Conservation (phyloP, 2,113 vertebrate species). For the Sebastes fasciatus region DNA sequence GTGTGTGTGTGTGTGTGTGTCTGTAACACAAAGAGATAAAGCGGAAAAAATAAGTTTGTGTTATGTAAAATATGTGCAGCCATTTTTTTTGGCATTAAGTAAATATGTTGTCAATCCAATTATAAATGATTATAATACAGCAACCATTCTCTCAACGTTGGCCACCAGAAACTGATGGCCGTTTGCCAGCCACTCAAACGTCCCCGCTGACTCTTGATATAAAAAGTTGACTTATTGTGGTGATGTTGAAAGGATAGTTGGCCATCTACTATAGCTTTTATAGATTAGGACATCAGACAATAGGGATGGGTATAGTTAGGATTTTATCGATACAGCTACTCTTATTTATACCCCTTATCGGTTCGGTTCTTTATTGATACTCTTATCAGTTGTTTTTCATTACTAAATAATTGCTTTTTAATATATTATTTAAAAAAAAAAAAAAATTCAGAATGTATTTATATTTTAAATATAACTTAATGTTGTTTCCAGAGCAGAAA, state of each 20-base stretch:
- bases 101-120: background rate
- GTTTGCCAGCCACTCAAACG: background rate
- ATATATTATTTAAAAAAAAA: too few species aligned
- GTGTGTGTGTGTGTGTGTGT: background rate
- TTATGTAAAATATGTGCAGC: background rate
- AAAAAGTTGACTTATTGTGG: background rate
- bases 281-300: background rate
- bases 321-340: too few species aligned
- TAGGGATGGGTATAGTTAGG: background rate
- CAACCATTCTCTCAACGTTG: background rate
- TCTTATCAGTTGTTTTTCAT: too few species aligned
- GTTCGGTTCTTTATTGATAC: too few species aligned
- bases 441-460: too few species aligned
- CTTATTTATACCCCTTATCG: too few species aligned
- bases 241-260: conserved; percentile 1
- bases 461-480: too few species aligned
- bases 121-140: background rate
- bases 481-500: too few species aligned
- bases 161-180: background rate
- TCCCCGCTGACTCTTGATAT: background rate
- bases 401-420: too few species aligned
- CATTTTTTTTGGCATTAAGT: background rate
- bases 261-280: background rate
- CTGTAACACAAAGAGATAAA: background rate
- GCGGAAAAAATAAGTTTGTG: background rate